Conservation (phyloP, 2,888 invertebrate genomes). For the Scaptomyza reducta region DNA sequence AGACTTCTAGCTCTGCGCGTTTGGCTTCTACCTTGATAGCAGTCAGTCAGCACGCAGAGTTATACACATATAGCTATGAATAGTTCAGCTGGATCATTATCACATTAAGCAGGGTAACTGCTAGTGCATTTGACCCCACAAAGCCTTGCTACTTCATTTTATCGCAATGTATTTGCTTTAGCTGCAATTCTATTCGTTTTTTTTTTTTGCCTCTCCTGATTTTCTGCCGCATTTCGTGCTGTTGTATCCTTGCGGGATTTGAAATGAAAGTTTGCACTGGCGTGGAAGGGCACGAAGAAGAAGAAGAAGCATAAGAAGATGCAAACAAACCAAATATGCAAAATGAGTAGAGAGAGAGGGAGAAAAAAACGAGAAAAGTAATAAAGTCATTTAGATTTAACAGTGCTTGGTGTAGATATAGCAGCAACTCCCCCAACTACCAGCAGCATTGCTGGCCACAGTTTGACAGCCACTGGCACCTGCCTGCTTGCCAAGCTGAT, state of each 20-base stretch:
- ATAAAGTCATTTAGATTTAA: constrained; percentile 80
- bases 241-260: constrained; percentile 73
- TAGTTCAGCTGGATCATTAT: too few species aligned
- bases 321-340: constrained; percentile 48
- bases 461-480: constrained; percentile 70
- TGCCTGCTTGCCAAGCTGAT: constrained; percentile 43
- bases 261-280: constrained; percentile 73
- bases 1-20: neutral
- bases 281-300: constrained; percentile 48
- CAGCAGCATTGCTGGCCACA: constrained; percentile 46
- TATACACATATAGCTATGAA: too few species aligned
- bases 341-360: constrained; percentile 5
- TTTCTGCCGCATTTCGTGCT: constrained; percentile 71
- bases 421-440: constrained; percentile 10
- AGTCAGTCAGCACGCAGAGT: neutral
- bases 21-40: neutral
- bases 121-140: neutral
- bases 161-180: constrained; percentile 36
- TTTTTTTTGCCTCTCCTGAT: constrained; percentile 46
- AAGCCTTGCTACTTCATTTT: constrained; percentile 1
- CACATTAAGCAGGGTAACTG: constrained; percentile 11
- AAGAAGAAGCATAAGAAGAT: constrained; percentile 27
- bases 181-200: constrained; percentile 20
- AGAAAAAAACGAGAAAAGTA: constrained; percentile 61
- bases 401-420: constrained; percentile 76